Conservation (phyloP, 2,797 vertebrate species). For the Dicrostonyx torquatus region DNA sequence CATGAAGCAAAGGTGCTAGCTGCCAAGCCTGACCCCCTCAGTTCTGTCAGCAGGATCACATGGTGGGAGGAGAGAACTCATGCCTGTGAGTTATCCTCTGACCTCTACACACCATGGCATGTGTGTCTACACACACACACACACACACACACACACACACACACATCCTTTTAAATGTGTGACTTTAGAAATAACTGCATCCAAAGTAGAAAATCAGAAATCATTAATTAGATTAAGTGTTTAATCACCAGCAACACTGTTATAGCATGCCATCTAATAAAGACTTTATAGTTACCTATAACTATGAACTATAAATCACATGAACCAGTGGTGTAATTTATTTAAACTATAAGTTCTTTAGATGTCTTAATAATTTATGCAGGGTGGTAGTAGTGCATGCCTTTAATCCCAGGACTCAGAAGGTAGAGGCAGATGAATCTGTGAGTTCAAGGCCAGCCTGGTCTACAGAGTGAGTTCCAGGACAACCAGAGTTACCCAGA, state of each 20-base stretch:
- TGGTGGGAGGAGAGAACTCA: neutral
- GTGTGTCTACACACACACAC: neutral
- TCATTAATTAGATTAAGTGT: neutral
- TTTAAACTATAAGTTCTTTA: neutral
- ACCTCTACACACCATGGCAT: neutral
- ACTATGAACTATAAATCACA: neutral
- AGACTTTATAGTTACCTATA: neutral
- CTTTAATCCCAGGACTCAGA: neutral
- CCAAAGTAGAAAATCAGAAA: constrained; percentile 21
- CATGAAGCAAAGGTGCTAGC: neutral
- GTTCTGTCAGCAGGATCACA: neutral
- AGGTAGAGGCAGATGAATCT: neutral
- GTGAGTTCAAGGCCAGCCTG: neutral
- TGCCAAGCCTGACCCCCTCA: neutral
- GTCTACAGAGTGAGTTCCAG: neutral
- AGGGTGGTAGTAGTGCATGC: rapidly evolving
- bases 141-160: neutral
- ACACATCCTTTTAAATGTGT: neutral
- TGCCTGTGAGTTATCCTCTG: neutral
- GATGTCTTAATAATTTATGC: neutral
- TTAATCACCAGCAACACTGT: constrained; percentile 1
- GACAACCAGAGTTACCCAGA: neutral
- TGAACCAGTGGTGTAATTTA: neutral
- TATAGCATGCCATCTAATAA: neutral
- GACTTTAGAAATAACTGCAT: constrained; percentile 24